Conservation (phyloP, 2,888 invertebrate species). For the Microctonus aethiopoides region DNA sequence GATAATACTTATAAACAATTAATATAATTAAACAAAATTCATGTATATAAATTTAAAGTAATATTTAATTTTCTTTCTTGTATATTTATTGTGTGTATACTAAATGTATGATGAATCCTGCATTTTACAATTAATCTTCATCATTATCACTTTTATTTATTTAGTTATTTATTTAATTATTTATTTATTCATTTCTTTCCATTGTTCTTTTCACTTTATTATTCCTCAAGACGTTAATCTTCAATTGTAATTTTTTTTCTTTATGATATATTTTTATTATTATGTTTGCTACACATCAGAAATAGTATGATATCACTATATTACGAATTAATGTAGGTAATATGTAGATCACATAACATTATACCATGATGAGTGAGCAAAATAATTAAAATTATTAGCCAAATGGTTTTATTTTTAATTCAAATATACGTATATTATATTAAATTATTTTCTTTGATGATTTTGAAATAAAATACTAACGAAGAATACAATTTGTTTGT, state of each 20-base stretch:
- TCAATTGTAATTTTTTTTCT: background rate
- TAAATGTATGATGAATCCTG: slow-evolving; percentile 34
- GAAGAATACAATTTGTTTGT: slow-evolving; percentile 9
- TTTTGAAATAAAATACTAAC: background rate
- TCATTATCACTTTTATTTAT: slow-evolving; percentile 44
- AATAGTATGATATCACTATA: slow-evolving; percentile 50
- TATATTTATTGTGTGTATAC: background rate
- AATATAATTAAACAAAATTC: slow-evolving; percentile 42
- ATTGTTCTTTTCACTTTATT: slow-evolving; percentile 28
- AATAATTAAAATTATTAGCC: slow-evolving; percentile 28
- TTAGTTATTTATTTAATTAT: too few species aligned
- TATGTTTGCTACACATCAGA: slow-evolving; percentile 54
- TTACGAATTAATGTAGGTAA: slow-evolving; percentile 39
- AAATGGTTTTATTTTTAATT: background rate
- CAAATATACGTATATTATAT: background rate
- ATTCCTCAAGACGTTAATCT: slow-evolving; percentile 48
- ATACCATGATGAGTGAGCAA: slow-evolving; percentile 13
- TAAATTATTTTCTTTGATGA: background rate
- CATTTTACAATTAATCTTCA: slow-evolving; percentile 45
- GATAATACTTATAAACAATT: slow-evolving; percentile 47
- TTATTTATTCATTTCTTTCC: slow-evolving; percentile 21
- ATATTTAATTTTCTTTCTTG: slow-evolving; percentile 38
- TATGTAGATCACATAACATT: slow-evolving; percentile 32
- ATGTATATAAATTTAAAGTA: slow-evolving; percentile 43
- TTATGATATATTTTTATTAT: slow-evolving; percentile 49